Evolutionary conservation across 2,888 invertebrate genomes (phyloP), one percentile per base, ranked within the genome.

Genomic region (Epicampocera succincta): DNA sequence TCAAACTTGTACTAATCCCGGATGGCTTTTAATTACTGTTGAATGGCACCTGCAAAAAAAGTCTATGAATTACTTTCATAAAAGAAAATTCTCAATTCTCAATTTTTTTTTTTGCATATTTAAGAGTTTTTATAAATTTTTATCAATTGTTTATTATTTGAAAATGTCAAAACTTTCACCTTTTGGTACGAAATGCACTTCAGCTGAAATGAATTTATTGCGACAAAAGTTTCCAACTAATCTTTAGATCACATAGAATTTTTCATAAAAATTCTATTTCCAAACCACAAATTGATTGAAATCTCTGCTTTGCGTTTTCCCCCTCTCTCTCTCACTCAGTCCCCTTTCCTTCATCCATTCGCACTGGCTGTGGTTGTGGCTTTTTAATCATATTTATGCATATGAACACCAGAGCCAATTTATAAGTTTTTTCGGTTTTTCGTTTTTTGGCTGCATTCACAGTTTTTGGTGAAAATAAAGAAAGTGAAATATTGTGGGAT

Each of bases 381-480:
- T 68, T 56, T 78, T 71, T 71, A 78, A 79, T 79, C 78, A 79
- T 68, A 79, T 79, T 71, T 77, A 71, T 77, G 72, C 72, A 66
- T 66, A 58, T 48, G 60, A 61, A 66, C 65, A 78, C 72, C 38
- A 76, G 72, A 79, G 61, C 66, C 52, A 66, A 58, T 73, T 46
- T 65, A 8, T n/a, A 11, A 46, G 11, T 33, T 15, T 52, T 11
- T 19, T 19, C 6, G 48, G 50, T 44, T 65, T 58, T 3, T 3
- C 21, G 5, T 17, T 17, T n/a, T 42, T 58, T 40, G 58, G 9
- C 54, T 46, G 52, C 19, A 19, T 44, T 73, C 38, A 33, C 17
- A 19, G 13, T 65, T 63, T 54, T 33, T 33, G 15, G 13, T 8
- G 15, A 33, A 65, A 65, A 56, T 29, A 74, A 73, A 60, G 52